Evolutionary conservation across 1,140 invertebrate species (phyloP), one percentile per base, ranked within the genome.

Genomic region (Bacillus rossius): DNA sequence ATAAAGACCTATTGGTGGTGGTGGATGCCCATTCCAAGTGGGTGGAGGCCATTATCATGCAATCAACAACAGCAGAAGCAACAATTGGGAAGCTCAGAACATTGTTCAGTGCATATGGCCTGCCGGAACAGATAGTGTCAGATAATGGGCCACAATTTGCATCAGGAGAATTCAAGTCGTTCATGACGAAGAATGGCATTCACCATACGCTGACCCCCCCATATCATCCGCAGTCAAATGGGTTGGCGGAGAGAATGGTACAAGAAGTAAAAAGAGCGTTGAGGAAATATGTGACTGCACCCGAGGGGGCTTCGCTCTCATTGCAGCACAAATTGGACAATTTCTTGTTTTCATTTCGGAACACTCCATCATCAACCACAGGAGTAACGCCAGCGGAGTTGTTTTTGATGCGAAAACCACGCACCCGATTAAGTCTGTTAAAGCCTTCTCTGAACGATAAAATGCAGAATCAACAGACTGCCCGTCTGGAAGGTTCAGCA

Each of bases 121-220:
- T 58, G 13, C 51, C 56, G 19, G 25, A 56, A 54, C 17, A 20
- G 25, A 29, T 55, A n/a, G 56, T 58, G 14, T 17, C 50, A 8
- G 50, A 58, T 22, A 58, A 55, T 55, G 34, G 56, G 20, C 56
- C 56, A 17, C 50, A 34, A 7, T 58, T 58, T 55, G 48, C 22
- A 37, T 58, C 23, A n/a, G 10, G 8, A 25, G 8, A 4, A 2
- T 40, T 38, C n/a, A 34, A 23, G 2, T 20, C 23, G 17, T 58
- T 29, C 41, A 26, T 47, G 23, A 40, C 13, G 14, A 8, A 37
- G 14, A 34, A 5, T 17, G 43, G 47, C 14, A 58, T 58, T 5
- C 10, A 22, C 38, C 16, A 38, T 23, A 25, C 19, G 8, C 22
- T 52, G 13, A 26, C 47, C 7, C 56, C 56, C 2, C 22, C 25